Evolutionary conservation across 92 coral and sea anemone species (phyloP).

Genomic region (Zoanthus sociatus): DNA sequence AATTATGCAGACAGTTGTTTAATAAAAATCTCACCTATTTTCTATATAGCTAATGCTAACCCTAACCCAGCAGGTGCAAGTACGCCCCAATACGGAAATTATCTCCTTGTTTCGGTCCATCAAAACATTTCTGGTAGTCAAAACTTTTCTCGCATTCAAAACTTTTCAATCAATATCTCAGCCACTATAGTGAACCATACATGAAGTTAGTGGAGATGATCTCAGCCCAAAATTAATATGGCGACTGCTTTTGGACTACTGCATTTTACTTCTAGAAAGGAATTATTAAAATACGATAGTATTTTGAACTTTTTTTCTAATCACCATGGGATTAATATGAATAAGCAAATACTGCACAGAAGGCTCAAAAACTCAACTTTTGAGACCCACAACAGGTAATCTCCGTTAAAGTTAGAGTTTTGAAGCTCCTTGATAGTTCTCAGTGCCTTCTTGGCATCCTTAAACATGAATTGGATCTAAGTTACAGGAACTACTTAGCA

Average conservation of each 20-base stretch:
- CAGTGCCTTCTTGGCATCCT: background rate
- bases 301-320: background rate
- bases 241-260: background rate
- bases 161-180: no score
- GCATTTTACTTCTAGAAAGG: background rate
- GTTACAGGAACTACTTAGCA: conserved; percentile 1
- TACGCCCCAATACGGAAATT: no score
- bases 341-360: conserved; percentile 4
- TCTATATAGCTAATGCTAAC: no score
- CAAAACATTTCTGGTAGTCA: no score
- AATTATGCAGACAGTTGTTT: no score
- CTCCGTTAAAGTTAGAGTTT: background rate
- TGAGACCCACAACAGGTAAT: conserved; percentile 5
- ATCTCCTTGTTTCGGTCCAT: no score
- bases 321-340: conserved; percentile 1
- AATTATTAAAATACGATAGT: conserved; percentile 3
- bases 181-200: background rate
- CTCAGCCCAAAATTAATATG: background rate
- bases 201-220: background rate
- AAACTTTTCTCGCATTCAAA: no score
- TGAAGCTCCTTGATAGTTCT: conserved; percentile 1
- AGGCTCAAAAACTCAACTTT: background rate
- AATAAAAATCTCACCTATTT: no score
- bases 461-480: background rate
- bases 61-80: no score